Conservation (phyloP, 1,140 invertebrate genomes). For the Aphis gossypii region DNA sequence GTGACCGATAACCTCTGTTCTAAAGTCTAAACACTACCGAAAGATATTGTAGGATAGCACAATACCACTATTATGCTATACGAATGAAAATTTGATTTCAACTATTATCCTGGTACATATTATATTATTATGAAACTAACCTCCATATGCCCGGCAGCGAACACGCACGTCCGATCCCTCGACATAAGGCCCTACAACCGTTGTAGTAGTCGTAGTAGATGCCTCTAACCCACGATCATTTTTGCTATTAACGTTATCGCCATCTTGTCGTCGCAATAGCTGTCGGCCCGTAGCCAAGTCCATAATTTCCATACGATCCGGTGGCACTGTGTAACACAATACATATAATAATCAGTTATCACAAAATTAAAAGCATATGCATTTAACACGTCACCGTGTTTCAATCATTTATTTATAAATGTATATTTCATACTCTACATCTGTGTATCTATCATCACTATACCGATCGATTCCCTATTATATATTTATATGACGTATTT, state of each 20-base stretch:
- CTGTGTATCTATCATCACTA: not conserved
- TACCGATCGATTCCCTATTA: not conserved
- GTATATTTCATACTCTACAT: not conserved
- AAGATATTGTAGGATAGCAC: not conserved
- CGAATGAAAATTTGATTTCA: not conserved
- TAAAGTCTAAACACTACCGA: not conserved
- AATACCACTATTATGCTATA: not conserved
- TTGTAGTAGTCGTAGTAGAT: not conserved
- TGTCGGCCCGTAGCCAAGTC: slow-evolving; percentile 58
- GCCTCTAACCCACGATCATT: slow-evolving; percentile 1
- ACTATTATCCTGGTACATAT: not conserved
- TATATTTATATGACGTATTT: not conserved
- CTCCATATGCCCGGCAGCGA: slow-evolving; percentile 51
- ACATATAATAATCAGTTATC: not conserved
- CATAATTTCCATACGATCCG: slow-evolving; percentile 59
- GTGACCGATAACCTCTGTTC: not conserved
- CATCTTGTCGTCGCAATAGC: slow-evolving; percentile 56
- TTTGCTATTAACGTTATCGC: slow-evolving; percentile 46
- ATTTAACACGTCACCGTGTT: not conserved
- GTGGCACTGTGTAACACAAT: slow-evolving; percentile 59
- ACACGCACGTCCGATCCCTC: slow-evolving; percentile 58
- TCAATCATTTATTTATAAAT: not conserved
- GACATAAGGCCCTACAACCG: slow-evolving; percentile 56
- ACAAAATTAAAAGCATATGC: not conserved
- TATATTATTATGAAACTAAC: slow-evolving; percentile 45